Evolutionary conservation across 2,113 vertebrate genomes (phyloP), one percentile per base, ranked within the genome.

Genomic region (Poicephalus meyeri): DNA sequence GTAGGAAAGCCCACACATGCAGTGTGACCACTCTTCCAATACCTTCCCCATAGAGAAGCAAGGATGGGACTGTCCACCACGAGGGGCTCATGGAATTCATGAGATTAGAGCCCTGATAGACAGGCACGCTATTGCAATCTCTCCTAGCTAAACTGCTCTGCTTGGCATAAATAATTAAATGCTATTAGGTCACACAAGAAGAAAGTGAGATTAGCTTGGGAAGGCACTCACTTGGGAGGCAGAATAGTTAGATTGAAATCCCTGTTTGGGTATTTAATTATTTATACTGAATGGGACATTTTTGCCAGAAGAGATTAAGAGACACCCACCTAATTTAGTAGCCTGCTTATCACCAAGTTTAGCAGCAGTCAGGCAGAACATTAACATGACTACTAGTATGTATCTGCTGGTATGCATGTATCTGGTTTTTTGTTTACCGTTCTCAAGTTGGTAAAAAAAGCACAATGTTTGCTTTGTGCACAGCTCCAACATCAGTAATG

Each of bases 151-250:
- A 84, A 60, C 35, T 41, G 29, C 68, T 92, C 76, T 46, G 28
- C 52, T 74, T 82, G 65, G 31, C 81, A 93, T 87, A 66, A 96
- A 91, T 91, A 89, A 94, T 95, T 96, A 71, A 95, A 84, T 41
- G 37, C 37, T 89, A 23, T 41, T 81, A 80, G 66, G 35, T n/a
- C 1, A 0, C 66, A 61, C 1, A 37, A 65, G 63, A 70, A 80
- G 76, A 92, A 55, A 74, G 50, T 55, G 69, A 91, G n/a, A 72
- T 91, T 82, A 69, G 70, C 50, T 61, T 80, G 78, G 58, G 74
- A 95, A 93, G 49, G 17, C 44, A 21, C n/a, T 93, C 13, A 0
- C 78, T n/a, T 92, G 78, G 66, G 74, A 88, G 56, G 24, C 24
- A 91, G 83, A 96, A 80, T 11, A 79, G 69, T 61, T 65, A 50